Conservation (phyloP, 1,140 invertebrate genomes). For the Diabrotica undecimpunctata region DNA sequence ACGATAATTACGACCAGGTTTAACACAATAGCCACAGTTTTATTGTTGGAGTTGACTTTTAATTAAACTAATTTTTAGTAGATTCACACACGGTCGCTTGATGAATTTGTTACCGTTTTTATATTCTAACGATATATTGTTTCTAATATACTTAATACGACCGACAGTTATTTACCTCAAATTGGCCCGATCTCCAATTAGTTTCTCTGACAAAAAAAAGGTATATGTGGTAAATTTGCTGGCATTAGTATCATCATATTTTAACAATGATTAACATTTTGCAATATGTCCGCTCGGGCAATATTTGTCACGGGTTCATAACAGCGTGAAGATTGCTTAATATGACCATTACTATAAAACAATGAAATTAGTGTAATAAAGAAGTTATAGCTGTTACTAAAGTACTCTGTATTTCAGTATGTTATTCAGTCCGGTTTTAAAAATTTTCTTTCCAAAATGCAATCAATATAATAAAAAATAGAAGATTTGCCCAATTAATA, state of each 20-base stretch:
- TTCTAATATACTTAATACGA: constrained; percentile 4
- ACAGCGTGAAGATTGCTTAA: too few species aligned
- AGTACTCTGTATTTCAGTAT: too few species aligned
- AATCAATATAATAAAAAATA: too few species aligned
- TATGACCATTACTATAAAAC: too few species aligned
- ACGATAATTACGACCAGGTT: constrained; percentile 1
- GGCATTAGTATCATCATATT: background rate
- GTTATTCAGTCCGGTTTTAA: too few species aligned
- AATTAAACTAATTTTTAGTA: constrained; percentile 7
- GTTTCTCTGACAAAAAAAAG: background rate
- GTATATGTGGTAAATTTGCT: background rate
- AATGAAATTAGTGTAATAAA: too few species aligned
- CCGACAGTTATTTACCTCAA: background rate
- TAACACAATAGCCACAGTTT: constrained; percentile 9
- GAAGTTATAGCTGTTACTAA: too few species aligned
- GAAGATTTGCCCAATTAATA: too few species aligned
- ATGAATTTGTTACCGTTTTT: constrained; percentile 2
- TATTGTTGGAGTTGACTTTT: constrained; percentile 14
- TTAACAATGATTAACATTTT: background rate
- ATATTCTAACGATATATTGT: constrained; percentile 18
- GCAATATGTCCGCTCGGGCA: too few species aligned
- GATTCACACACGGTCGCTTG: constrained; percentile 10
- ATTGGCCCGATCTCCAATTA: constrained; percentile 1
- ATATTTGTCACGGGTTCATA: too few species aligned
- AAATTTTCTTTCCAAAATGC: too few species aligned